Base-by-base conservation (phyloP, 2,113 vertebrate species). In the Aptenodytes patagonicus region DNA sequence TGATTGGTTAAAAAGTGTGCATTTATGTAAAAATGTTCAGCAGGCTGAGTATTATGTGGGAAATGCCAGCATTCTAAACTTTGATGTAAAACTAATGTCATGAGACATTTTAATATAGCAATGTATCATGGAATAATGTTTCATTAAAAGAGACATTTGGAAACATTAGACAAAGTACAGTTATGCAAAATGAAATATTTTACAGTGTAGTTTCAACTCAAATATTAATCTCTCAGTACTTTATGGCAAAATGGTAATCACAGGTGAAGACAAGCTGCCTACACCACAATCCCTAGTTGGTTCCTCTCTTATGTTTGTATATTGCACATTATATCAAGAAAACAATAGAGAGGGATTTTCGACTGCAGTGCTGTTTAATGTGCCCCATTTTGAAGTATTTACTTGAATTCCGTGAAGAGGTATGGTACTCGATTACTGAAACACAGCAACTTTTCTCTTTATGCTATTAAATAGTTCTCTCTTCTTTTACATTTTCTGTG, bases 1-100 rank as follows among this genome's bases (percentile, higher is more conserved):
- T 96, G 95, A 97, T 96, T 97, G 87, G 96, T 94, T 97, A 94
- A 92, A 94, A 96, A 95, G 71, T 95, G 73, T 93, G 73, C 73
- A 46, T 97, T 96, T 97, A 86, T 90, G 14, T 91, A 92, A 86
- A 91, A 96, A 86, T 61, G 69, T 92, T 97, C 93, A 89, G 66
- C 69, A 93, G 83, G 38, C 81, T 92, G 40, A 68, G 54, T 78
- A 72, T 96, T 91, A 78, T 88, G 83, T 86, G 44, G 51, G 79
- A 97, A 97, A 97, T 88, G 89, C 83, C 95, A 97, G 76, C 84
- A 40, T 93, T 97, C 81, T 82, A 83, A 96, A 93, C 58, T 97
- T 79, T 96, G 85, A 95, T 89, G 70, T 86, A 94, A 96, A 96
- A 75, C 86, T 93, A 87, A 90, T 97, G 58, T 96, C 92, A 84